These are phyloP conservation scores for Helarctos malayanus DNA, from an alignment of 2,797 vertebrate species.

Conservation along the genomic window DNA sequence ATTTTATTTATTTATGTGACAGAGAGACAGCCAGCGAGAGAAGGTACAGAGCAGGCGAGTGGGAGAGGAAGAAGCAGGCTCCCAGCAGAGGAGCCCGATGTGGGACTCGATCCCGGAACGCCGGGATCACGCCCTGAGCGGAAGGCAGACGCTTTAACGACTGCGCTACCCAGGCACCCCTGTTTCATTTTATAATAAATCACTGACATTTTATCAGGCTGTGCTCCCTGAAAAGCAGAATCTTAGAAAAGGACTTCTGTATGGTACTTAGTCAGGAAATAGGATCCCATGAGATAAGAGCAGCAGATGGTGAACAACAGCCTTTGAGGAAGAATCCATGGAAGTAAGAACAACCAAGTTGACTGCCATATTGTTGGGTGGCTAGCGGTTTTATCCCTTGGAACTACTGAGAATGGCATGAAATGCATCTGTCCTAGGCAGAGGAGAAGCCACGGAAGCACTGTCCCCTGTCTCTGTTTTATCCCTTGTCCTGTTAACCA, in stretches of 20 bases:
- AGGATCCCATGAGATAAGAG: background rate
- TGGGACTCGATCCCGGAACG: too few relatives aligned
- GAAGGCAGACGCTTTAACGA: too few relatives aligned
- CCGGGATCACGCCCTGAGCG: too few relatives aligned
- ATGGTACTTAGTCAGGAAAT: background rate
- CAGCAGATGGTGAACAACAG: background rate
- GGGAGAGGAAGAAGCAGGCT: too few relatives aligned
- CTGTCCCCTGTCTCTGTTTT: background rate
- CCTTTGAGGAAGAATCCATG: background rate
- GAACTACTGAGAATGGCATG: background rate
- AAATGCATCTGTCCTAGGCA: too few relatives aligned
- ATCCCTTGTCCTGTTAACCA: background rate
- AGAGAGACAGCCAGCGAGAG: too few relatives aligned
- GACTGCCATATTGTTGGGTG: too few relatives aligned
- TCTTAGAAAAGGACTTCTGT: background rate
- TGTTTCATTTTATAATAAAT: background rate
- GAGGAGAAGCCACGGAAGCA: fast-evolving
- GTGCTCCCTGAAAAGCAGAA: background rate
- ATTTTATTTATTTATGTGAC: too few relatives aligned
- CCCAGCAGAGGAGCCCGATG: too few relatives aligned
- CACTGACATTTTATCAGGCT: background rate
- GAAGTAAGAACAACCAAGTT: background rate
- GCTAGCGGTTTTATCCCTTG: background rate
- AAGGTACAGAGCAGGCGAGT: too few relatives aligned
- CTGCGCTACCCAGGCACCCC: background rate